Base-by-base conservation (phyloP, 2,888 invertebrate genomes). In the Atherix ibis region DNA sequence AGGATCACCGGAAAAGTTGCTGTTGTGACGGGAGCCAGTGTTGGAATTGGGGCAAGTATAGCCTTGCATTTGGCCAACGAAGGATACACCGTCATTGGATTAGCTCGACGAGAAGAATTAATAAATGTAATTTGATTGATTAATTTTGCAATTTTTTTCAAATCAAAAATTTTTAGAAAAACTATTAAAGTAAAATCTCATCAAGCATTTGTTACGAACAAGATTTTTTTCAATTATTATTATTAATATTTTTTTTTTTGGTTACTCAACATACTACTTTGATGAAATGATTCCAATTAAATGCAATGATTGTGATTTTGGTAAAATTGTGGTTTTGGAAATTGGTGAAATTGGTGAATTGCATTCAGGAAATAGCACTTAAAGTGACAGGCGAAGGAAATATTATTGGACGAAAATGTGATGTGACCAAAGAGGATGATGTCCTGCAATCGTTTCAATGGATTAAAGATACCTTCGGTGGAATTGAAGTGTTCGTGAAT, bases 31-130 rank as follows among this genome's bases (percentile, higher is more conserved):
- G 65, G 65, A 17, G 63, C 63, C 18, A 63, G 63, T 40, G 51
- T 51, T 10, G 65, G 65, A 14, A 64, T 65, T 18, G 65, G 65
- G 15, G 63, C 63, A 1, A 50, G 51, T 36, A 53, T 59, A 10
- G 54, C 61, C 5, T 37, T 55, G 15, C 44, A 48, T 13, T 42
- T 66, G 33, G 63, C 63, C 14, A 55, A 60, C 43, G 49, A 54
- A 8, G 68, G 68, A 8, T 50, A 70, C 53, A 53, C 54, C 30
- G 69, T 70, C 1, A 56, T 70, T 4, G 70, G 68, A 3, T 54
- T 69, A 36, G 67, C 68, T 4, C 52, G 70, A 34, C 62, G 65
- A 19, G 48, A 51, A 2, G 58, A 65, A 29, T 52, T 58, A 34
- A 60, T 71, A 19, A 51, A 67, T 52, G 65, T 59, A 38, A 41